Percentiles rank a stretch among this genome's conserved stretches.
Conservation (phyloP, 2,888 invertebrate species). For the Drosophila tripunctata region DNA sequence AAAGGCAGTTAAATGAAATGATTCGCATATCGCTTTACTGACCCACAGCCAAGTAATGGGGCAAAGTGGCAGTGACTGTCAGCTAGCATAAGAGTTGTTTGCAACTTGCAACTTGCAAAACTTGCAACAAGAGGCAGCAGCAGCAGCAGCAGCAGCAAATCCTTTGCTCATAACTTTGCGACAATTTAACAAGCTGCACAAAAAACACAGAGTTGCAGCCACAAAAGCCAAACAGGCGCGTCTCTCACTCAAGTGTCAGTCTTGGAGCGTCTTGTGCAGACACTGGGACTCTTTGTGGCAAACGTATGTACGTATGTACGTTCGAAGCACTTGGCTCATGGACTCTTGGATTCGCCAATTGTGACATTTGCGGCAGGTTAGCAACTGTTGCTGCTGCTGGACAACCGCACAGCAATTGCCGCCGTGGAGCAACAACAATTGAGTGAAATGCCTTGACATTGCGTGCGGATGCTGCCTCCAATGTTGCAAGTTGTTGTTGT, state of each 20-base stretch:
- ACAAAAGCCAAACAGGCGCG: slow-evolving; percentile 37
- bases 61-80: slow-evolving; percentile 21
- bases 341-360: slow-evolving; percentile 39
- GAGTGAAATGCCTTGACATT: slow-evolving; percentile 78
- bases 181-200: slow-evolving; percentile 70
- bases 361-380: slow-evolving; percentile 72
- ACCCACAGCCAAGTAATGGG: slow-evolving; percentile 45
- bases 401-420: slow-evolving; percentile 72
- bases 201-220: slow-evolving; percentile 31
- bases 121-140: slow-evolving; percentile 10
- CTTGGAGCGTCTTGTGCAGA: slow-evolving; percentile 13
- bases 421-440: slow-evolving; percentile 60
- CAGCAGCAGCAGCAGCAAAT: slow-evolving; percentile 39
- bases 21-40: slow-evolving; percentile 47
- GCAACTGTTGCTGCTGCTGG: slow-evolving; percentile 50
- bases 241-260: slow-evolving; percentile 50
- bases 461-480: slow-evolving; percentile 68
- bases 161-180: slow-evolving; percentile 67
- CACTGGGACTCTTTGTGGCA: slow-evolving; percentile 16
- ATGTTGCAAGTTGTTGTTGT: slow-evolving; percentile 31
- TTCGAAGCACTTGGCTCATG: slow-evolving; percentile 11
- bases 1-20: slow-evolving; percentile 16
- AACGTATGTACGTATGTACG: no score
- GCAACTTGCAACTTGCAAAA: slow-evolving; percentile 4
- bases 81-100: slow-evolving; percentile 28